Evolutionary conservation across 2,797 vertebrate species (phyloP), one percentile per base, ranked within the genome.

Genomic region (Neosilurus mollespiculum): DNA sequence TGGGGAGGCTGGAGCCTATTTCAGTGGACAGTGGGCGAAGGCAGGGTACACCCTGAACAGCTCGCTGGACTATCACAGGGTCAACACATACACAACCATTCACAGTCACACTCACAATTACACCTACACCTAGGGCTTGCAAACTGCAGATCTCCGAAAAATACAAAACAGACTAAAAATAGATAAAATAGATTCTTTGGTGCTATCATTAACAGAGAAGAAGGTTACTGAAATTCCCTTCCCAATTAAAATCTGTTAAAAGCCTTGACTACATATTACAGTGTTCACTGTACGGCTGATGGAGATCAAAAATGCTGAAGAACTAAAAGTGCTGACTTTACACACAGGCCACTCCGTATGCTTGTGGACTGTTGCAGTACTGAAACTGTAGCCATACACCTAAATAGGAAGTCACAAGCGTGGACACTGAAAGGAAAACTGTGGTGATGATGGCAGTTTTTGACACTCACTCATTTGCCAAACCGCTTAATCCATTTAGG

Each of bases 361-460:
- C 54, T 79, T 83, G 81, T 79, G 18, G 75, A 79, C 66, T 34
- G 54, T 80, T 88, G 78, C 30, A 83, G 81, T 71, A 85, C 64
- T 58, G 70, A 65, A 73, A 78, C 59, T 65, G 56, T 71, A 84
- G 77, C 61, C 62, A 72, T 65, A 64, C 34, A 65, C 77, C 66
- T 80, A 84, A 87, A 72, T 70, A 78, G 78, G 49, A 75, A 77
- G 73, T 66, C 65, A 43, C 66, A 30, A 82, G 34, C 73, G 72
- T 64, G 69, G 84, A 86, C 64, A 62, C 72, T 81, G 61, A 84
- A 77, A 77, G 59, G 54, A 30, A 81, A 16, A 30, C 51, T 56
- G 16, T 30, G 71, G 16, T 56, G 71, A 26, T 8, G 49, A 72
- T 72, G 7, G 51, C n/a, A 53, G 49, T 56, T 20, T 75, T 56